phyloP scores from a whole-genome alignment of 2,797 vertebrate species.

The Sebastes reedi region DNA sequence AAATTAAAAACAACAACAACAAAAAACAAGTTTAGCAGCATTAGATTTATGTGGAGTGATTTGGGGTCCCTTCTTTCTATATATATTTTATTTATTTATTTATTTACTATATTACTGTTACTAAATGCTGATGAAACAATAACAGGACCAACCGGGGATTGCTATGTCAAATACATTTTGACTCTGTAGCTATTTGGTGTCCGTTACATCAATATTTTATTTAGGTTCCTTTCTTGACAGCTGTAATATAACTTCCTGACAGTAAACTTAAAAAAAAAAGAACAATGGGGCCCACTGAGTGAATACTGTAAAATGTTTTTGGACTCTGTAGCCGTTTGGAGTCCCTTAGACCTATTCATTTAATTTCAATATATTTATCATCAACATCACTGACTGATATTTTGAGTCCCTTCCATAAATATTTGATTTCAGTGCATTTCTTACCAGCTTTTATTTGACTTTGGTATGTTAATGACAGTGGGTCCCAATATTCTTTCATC shows the following conservation, averaged over 20 bases:
- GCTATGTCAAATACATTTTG: no score
- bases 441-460: background rate
- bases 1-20: no score
- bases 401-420: background rate
- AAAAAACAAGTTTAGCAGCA: background rate
- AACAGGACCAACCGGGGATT: no score
- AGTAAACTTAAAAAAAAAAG: no score
- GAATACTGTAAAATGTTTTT: background rate
- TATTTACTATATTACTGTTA: no score
- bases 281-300: background rate
- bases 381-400: background rate
- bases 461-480: background rate
- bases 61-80: background rate
- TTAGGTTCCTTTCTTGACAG: no score
- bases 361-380: background rate
- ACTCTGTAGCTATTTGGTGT: background rate
- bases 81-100: no score
- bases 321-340: background rate
- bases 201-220: background rate
- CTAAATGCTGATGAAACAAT: no score
- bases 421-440: background rate
- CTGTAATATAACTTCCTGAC: no score
- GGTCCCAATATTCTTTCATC: no score
- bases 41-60: background rate
- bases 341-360: background rate